Conservation (phyloP, 2,888 invertebrate species). For the Morpho deidamia region DNA sequence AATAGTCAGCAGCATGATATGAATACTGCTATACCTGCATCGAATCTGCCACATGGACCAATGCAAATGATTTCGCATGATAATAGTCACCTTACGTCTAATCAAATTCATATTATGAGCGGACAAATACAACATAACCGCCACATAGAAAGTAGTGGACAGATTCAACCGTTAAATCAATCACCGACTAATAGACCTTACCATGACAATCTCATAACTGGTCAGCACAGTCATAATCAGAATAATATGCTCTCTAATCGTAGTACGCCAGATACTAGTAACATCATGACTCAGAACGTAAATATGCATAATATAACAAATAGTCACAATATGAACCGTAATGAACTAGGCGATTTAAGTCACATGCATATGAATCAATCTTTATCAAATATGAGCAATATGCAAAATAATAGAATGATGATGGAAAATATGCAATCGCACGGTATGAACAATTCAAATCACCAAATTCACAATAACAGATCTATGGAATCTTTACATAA, state of each 20-base stretch:
- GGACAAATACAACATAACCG: constrained; percentile 70
- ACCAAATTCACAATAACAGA: constrained; percentile 63
- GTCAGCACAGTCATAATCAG: constrained; percentile 56
- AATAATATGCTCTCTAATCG: constrained; percentile 54
- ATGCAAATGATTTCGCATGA: constrained; percentile 65
- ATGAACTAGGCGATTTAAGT: constrained; percentile 57
- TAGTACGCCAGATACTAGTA: constrained; percentile 55
- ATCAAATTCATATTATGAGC: constrained; percentile 72
- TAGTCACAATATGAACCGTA: constrained; percentile 54
- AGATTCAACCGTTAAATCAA: constrained; percentile 60
- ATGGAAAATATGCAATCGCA: constrained; percentile 68
- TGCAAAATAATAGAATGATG: constrained; percentile 68
- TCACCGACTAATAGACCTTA: constrained; percentile 48
- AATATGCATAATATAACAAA: constrained; percentile 57
- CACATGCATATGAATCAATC: constrained; percentile 70
- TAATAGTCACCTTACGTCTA: constrained; percentile 49
- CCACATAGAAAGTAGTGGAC: constrained; percentile 50
- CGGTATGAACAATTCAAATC: constrained; percentile 55
- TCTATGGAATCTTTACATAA: constrained; percentile 65
- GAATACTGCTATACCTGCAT: constrained; percentile 34
- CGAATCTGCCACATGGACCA: constrained; percentile 58
- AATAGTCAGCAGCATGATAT: constrained; percentile 57
- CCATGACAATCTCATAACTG: constrained; percentile 56
- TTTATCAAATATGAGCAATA: constrained; percentile 53
- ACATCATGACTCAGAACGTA: constrained; percentile 61